Evolutionary conservation across 2,888 invertebrate genomes (phyloP), one percentile per base, ranked within the genome.

Genomic region (Agriotes lineatus): DNA sequence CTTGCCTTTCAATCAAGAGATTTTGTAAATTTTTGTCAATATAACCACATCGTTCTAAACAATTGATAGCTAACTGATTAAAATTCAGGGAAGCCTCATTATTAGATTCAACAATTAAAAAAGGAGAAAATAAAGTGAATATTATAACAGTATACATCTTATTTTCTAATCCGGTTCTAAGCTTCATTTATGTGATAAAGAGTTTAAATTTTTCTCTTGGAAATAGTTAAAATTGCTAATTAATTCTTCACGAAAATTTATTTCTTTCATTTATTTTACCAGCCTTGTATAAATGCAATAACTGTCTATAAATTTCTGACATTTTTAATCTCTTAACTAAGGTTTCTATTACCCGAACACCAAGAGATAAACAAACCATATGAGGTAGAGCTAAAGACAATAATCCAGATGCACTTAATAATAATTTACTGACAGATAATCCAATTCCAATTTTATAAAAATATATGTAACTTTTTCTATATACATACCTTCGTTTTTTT

Each of bases 281-380:
- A 37, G 37, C 37, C 37, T 37, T 37, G 10, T 37, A 37, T 37
- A 7, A 7, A 37, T 37, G 37, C n/a, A 37, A 3, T 30, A 30
- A 37, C 10, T 37, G 37, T 10, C 37, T 37, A 37, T 25, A 25
- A 25, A 25, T 20, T 52, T 52, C 52, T 52, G 52, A 30, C 12
- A 52, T 52, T 52, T 52, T 52, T 25, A 25, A 25, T 25, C 7
- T 25, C 25, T 52, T 52, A 52, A 22, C 52, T 52, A 52, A n/a
- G 25, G 22, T 52, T 52, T 52, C 52, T 52, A 52, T 52, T 20
- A 52, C 52, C n/a, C 52, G 22, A 52, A 25, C 52, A 52, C 52
- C 52, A 20, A 52, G 52, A 52, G 30, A 52, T 52, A 52, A 52
- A 52, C 22, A 25, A 52, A 52, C 30, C 12, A 52, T 5, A n/a